Evolutionary conservation across 2,888 invertebrate genomes (phyloP).

Genomic region (Tinea trinotella): DNA sequence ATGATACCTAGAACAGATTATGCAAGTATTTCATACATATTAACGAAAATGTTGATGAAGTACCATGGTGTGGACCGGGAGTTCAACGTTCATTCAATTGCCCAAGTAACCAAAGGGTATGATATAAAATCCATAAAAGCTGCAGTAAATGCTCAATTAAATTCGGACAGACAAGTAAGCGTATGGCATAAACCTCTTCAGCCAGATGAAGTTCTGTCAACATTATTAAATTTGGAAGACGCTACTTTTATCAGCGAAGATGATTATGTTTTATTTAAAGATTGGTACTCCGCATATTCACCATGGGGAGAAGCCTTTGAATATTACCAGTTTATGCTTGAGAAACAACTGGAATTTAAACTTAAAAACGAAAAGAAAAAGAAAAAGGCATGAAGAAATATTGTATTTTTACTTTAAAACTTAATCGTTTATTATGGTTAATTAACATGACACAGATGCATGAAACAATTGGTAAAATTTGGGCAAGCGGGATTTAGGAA

Average conservation of each 20-base stretch:
- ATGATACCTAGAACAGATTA: slow-evolving; percentile 73
- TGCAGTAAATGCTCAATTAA: slow-evolving; percentile 53
- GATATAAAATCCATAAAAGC: slow-evolving; percentile 62
- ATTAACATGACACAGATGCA: too few relatives aligned
- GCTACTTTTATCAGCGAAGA: slow-evolving; percentile 46
- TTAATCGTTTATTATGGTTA: too few relatives aligned
- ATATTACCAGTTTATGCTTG: slow-evolving; percentile 45
- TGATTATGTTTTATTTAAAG: slow-evolving; percentile 56
- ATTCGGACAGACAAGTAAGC: slow-evolving; percentile 60
- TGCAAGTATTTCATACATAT: slow-evolving; percentile 68
- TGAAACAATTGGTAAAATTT: too few relatives aligned
- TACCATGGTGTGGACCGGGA: slow-evolving; percentile 72
- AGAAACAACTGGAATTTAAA: slow-evolving; percentile 43
- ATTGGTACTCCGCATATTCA: slow-evolving; percentile 60
- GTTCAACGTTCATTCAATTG: slow-evolving; percentile 71
- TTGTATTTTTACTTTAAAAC: too few relatives aligned
- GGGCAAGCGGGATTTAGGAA: too few relatives aligned
- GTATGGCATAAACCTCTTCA: slow-evolving; percentile 65
- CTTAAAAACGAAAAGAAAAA: slow-evolving; percentile 50
- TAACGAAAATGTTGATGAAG: slow-evolving; percentile 70
- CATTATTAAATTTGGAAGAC: slow-evolving; percentile 41
- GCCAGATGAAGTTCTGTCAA: slow-evolving; percentile 62
- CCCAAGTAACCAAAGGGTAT: slow-evolving; percentile 67
- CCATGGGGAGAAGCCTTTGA: slow-evolving; percentile 42
- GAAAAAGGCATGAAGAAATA: too few relatives aligned